A percentile compares a stretch with the other conserved stretches of the same genome.
phyloP scores from a whole-genome alignment of 1,140 invertebrate species.

The Ostrea edulis region DNA sequence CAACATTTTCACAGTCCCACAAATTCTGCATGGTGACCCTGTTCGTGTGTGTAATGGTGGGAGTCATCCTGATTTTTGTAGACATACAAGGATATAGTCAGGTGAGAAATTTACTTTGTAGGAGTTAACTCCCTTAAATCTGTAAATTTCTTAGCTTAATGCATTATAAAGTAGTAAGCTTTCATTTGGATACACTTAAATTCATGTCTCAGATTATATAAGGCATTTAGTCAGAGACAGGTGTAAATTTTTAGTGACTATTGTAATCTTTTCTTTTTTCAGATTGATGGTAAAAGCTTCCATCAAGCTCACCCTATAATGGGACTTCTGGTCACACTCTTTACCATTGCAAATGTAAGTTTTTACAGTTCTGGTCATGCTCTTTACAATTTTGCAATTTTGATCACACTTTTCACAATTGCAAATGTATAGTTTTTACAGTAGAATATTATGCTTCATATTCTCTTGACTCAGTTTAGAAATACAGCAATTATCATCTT shows the following conservation, averaged over 20 bases:
- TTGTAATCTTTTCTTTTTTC: slow-evolving; percentile 22
- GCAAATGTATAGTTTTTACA: slow-evolving; percentile 70
- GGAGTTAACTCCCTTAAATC: neutral
- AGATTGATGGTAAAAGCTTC: slow-evolving; percentile 63
- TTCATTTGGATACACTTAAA: no score
- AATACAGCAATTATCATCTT: no score
- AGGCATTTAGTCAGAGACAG: no score
- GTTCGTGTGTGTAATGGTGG: slow-evolving; percentile 62
- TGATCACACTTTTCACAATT: slow-evolving; percentile 66
- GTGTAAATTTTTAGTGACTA: no score
- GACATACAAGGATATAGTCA: slow-evolving; percentile 87
- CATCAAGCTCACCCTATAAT: slow-evolving; percentile 70
- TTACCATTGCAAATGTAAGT: slow-evolving; percentile 74
- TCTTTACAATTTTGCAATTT: no score
- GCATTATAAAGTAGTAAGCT: no score
- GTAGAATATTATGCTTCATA: no score
- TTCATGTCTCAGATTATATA: no score
- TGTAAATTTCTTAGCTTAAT: no score
- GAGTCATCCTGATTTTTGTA: slow-evolving; percentile 65
- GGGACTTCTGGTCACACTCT: slow-evolving; percentile 66
- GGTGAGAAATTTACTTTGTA: slow-evolving; percentile 58
- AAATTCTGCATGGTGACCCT: slow-evolving; percentile 58
- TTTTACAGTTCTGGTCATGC: no score
- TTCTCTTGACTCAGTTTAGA: no score
- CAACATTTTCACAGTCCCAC: slow-evolving; percentile 52